These are phyloP conservation scores for Dryobates pubescens DNA, from an alignment of 2,797 vertebrate genomes.

Conservation along the genomic window DNA sequence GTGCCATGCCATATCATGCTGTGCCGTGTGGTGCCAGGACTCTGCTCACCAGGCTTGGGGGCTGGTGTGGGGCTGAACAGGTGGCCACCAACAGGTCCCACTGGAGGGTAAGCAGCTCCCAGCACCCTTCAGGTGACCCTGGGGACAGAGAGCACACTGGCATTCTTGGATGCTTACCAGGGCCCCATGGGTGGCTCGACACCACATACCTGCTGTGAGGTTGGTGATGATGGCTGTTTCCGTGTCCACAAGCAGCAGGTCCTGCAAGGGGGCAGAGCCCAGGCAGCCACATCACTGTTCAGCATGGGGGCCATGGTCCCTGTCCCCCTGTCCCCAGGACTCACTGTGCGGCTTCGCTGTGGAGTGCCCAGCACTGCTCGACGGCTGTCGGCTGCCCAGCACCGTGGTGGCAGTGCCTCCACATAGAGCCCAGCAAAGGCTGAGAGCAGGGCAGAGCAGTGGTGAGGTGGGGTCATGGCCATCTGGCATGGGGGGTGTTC, in stretches of 20 bases:
- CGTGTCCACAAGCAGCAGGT: constrained; percentile 82
- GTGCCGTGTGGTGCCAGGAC: rapidly evolving
- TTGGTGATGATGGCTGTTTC: constrained; percentile 72
- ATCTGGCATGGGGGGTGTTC: rapidly evolving
- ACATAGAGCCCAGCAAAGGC: constrained; percentile 79
- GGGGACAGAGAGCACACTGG: background rate
- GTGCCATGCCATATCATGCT: rapidly evolving
- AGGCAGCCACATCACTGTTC: rapidly evolving
- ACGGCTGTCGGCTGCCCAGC: constrained; percentile 85
- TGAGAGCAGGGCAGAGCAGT: background rate
- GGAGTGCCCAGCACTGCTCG: constrained; percentile 82
- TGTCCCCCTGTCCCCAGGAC: background rate
- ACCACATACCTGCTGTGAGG: constrained; percentile 77
- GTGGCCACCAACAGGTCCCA: constrained; percentile 83
- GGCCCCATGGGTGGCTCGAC: rapidly evolving
- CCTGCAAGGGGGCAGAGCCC: constrained; percentile 63
- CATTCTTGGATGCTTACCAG: rapidly evolving
- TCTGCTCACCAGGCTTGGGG: constrained; percentile 80
- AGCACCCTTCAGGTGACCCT: constrained; percentile 78
- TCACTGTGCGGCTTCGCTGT: constrained; percentile 83
- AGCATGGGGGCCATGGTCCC: rapidly evolving
- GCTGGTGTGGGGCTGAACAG: constrained; percentile 82
- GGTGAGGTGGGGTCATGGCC: rapidly evolving
- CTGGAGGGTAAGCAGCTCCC: constrained; percentile 84
- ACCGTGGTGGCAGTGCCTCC: constrained; percentile 61